Percentiles rank a stretch among this genome's conserved stretches.
Evolutionary conservation across 2,113 vertebrate species (phyloP).

Genomic region (Periophthalmodon schlosseri): DNA sequence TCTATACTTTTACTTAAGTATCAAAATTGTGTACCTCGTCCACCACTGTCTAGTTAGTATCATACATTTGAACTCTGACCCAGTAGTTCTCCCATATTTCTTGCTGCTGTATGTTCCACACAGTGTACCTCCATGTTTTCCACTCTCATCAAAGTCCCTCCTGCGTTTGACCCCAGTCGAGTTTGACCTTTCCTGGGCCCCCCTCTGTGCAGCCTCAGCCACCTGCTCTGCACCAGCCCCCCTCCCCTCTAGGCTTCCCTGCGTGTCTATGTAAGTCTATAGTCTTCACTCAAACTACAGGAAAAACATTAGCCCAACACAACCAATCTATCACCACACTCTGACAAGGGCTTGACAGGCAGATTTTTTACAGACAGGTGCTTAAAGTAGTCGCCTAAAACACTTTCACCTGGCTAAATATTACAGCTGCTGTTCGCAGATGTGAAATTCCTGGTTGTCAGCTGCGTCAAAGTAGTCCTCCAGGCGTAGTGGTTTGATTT

Average conservation of each 20-base stretch:
- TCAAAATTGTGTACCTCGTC: too few relatives aligned
- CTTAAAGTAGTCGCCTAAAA: conserved; percentile 1
- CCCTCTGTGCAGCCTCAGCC: conserved; percentile 25
- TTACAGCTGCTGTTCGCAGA: conserved; percentile 29
- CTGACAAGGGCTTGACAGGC: conserved; percentile 11
- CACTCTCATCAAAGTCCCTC: conserved; percentile 16
- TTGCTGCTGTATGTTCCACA: conserved; percentile 24
- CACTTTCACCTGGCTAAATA: conserved; percentile 10
- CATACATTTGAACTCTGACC: conserved; percentile 51
- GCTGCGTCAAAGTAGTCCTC: neutral
- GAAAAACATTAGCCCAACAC: conserved; percentile 45
- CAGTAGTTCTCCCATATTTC: conserved; percentile 31
- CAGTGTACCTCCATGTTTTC: conserved; percentile 4
- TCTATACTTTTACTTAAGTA: too few relatives aligned
- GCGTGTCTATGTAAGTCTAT: conserved; percentile 42
- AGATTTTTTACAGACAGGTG: conserved; percentile 16
- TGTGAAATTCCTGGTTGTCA: conserved; percentile 54
- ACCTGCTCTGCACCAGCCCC: conserved; percentile 44
- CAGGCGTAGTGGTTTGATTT: neutral
- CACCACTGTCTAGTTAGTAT: neutral
- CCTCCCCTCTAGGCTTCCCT: conserved; percentile 14
- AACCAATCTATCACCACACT: conserved; percentile 39
- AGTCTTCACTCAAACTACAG: conserved; percentile 51
- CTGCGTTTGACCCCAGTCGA: conserved; percentile 17
- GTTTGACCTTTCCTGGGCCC: conserved; percentile 13